Conservation (phyloP, 2,113 vertebrate species). For the Tamias sibiricus region DNA sequence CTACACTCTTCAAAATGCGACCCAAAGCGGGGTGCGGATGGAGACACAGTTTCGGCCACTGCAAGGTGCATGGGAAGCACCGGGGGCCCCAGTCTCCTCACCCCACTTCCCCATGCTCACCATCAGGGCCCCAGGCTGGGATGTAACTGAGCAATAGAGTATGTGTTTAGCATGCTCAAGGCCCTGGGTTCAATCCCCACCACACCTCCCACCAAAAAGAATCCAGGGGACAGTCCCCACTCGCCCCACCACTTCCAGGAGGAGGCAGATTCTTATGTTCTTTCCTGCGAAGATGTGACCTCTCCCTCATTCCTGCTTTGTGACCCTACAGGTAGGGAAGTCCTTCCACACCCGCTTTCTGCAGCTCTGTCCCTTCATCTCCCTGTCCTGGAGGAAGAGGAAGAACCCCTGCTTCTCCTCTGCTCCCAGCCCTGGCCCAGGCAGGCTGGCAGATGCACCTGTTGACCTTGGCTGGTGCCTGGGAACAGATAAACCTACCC, state of each 20-base stretch:
- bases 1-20: neutral
- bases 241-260: neutral
- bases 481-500: neutral
- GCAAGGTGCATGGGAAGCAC: neutral
- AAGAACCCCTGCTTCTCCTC: neutral
- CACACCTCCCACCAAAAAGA: neutral
- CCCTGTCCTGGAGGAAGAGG: neutral
- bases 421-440: neutral
- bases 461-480: conserved; percentile 49
- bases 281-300: conserved; percentile 4
- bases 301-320: neutral
- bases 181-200: neutral
- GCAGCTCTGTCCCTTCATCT: neutral
- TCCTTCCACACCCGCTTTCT: neutral
- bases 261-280: neutral
- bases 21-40: no score
- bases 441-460: conserved; percentile 2
- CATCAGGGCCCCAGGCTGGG: neutral
- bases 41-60: neutral
- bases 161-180: neutral
- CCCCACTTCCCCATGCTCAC: neutral
- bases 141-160: neutral
- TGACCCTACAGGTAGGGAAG: neutral
- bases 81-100: neutral
- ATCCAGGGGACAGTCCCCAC: neutral